Base-by-base conservation (phyloP, 1,140 invertebrate species). In the Rhagoletis pomonella region DNA sequence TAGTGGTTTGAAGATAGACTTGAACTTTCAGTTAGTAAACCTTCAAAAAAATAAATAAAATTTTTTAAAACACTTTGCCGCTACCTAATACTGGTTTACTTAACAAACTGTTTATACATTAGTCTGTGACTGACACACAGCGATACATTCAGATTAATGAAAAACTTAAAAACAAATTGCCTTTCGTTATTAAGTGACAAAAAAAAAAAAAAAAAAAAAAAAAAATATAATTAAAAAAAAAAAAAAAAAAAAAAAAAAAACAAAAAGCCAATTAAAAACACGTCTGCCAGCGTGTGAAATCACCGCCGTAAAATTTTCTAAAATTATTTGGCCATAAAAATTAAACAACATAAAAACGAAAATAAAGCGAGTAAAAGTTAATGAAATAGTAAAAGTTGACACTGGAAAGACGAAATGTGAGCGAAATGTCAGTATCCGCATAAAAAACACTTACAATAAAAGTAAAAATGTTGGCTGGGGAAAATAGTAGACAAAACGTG, bases 321-420 rank as follows among this genome's bases (percentile, higher is more conserved):
- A 81, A 81, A 81, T 55, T 29, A 81, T 81, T 81, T 81, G 47
- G 47, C 73, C 44, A 55, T 81, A 81, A 81, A 81, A 81, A 19
- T 81, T 50, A 55, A 81, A 47, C 67, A 73, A 73, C 39, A 73
- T 0, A 12, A 44, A 69, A 3, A 69, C 67, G 60, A 9, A 29
- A 29, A 29, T 29, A 42, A 73, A 73, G 17, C 17, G 19, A 81
- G 44, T 55, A 81, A 81, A 81, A 81, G 47, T 29, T 81, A 29
- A 58, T 55, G 29, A 81, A 50, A 81, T 10, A 6, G 73, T 58
- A 81, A 81, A 81, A 81, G 73, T 81, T 81, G 73, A 73, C 47
- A 55, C 42, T 50, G 55, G n/a, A 81, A 81, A 81, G 44, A 39
- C 17, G 42, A 73, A 17, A 10, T 55, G 50, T 55, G 5, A 55